Base-by-base conservation (phyloP, 1,140 invertebrate species). In the Melanaphis sacchari region DNA sequence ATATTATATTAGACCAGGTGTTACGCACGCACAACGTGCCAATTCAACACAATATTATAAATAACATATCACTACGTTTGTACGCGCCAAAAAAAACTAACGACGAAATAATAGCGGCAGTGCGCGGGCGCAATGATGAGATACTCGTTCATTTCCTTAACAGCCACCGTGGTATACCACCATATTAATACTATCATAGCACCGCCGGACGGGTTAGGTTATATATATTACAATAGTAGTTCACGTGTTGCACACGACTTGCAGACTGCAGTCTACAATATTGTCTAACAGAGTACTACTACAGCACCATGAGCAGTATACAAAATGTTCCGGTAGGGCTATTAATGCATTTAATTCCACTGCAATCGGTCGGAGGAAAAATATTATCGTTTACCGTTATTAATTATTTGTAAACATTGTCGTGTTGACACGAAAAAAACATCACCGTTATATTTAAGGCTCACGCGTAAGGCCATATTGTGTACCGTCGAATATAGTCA, bases 71-170 rank as follows among this genome's bases (percentile, higher is more conserved):
- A 52, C 26, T 36, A 38, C 52, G 38, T n/a, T 89, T 38, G 38
- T 31, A 3, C 49, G 52, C 88, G 88, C 88, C 88, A 90, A 49
- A 87, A 87, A 87, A 87, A 87, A 87, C 31, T n/a, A 87, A 46
- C n/a, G 40, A 84, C 82, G 82, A 82, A 82, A 38, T 82, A 38
- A 82, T 82, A 82, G 36, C 36, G 8, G 76, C 76, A 38, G 18
- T 36, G 21, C 36, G 24, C n/a, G 36, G 36, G 22, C 21, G 22
- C 2, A 31, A 26, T 59, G 26, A 59, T 9, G 59, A 18, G 11
- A 11, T 66, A 59, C 59, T 66, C 59, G 59, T 76, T 21, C 4
- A 76, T 76, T 76, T n/a, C 31, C 15, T 76, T 15, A n/a, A n/a
- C 31, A n/a, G 0, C n/a, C 11, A 18, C n/a, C 26, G 54, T 31